Evolutionary conservation across 2,888 invertebrate genomes (phyloP).

Genomic region (Lithodes maja): DNA sequence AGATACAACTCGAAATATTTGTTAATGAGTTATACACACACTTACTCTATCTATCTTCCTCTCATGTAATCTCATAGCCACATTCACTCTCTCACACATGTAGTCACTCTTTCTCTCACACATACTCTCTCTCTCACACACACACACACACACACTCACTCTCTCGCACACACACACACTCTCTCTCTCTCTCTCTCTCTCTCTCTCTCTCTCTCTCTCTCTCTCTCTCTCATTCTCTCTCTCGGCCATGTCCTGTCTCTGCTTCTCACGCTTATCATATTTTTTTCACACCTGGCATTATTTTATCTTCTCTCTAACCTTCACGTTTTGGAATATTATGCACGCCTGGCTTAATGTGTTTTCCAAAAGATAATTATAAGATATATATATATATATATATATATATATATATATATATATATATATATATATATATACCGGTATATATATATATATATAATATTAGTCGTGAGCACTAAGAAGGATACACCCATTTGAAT

Average conservation of each 20-base stretch:
- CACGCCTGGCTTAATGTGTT: no score
- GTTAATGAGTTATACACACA: not conserved
- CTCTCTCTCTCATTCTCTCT: constrained; percentile 5
- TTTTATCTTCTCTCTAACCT: no score
- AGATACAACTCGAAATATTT: no score
- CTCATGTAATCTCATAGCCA: not conserved
- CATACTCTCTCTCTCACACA: not conserved
- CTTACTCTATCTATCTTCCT: not conserved
- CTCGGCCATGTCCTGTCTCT: not conserved
- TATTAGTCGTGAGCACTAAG: no score
- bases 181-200: not conserved
- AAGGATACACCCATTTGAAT: no score
- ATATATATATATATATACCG: no score
- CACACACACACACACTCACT: not conserved
- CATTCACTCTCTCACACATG: not conserved
- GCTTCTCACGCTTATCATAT: not conserved
- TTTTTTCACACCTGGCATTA: not conserved
- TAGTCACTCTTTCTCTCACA: not conserved
- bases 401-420: no score
- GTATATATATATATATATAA: no score
- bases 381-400: no score
- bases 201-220: not conserved
- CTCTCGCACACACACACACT: not conserved
- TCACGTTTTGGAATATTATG: no score
- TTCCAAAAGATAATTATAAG: no score